These are phyloP conservation scores for Vanessa tameamea DNA, from an alignment of 1,140 invertebrate species.

Conservation along the genomic window DNA sequence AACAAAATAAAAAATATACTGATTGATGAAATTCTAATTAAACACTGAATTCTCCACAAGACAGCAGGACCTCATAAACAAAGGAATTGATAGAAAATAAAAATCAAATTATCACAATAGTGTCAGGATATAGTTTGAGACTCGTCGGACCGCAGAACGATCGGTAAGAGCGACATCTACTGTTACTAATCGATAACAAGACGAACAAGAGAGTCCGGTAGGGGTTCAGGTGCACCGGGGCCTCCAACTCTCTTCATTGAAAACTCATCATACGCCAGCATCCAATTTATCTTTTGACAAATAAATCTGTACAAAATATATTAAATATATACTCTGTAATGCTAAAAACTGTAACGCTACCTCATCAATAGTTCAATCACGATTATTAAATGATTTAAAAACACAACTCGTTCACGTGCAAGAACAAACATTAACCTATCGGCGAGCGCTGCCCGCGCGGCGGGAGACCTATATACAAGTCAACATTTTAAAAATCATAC, in stretches of 20 bases:
- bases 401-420: conserved; percentile 77
- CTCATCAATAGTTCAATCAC: conserved; percentile 78
- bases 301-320: conserved; percentile 82
- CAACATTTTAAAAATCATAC: conserved; percentile 71
- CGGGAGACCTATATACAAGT: conserved; percentile 71
- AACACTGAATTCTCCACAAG: conserved; percentile 78
- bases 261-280: conserved; percentile 78
- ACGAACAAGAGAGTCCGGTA: conserved; percentile 65
- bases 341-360: conserved; percentile 80
- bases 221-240: conserved; percentile 61
- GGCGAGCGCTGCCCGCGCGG: conserved; percentile 50
- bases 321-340: conserved; percentile 82
- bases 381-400: conserved; percentile 80
- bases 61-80: conserved; percentile 78
- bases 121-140: conserved; percentile 50
- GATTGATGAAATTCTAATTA: conserved; percentile 79
- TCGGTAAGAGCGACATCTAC: conserved; percentile 46
- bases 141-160: conserved; percentile 40
- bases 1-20: conserved; percentile 79
- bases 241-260: conserved; percentile 71
- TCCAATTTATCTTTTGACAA: conserved; percentile 82
- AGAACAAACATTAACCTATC: conserved; percentile 77
- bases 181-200: conserved; percentile 44
- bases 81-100: conserved; percentile 71
- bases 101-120: conserved; percentile 61